These are phyloP conservation scores for Micronisus gabar DNA, from an alignment of 2,113 vertebrate genomes.

Conservation along the genomic window DNA sequence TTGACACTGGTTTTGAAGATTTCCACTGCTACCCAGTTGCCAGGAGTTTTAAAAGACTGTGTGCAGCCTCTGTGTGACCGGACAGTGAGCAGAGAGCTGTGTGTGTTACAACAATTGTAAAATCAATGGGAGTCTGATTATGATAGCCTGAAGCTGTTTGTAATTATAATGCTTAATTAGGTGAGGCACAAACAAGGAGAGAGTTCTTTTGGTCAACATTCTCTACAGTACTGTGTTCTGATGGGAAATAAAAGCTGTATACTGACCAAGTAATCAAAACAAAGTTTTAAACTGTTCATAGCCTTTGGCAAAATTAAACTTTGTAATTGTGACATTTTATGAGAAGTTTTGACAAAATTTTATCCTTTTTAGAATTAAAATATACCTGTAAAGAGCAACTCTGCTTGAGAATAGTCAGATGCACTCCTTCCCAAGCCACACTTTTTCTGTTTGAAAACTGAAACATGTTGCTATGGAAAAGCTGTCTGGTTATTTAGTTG, in stretches of 20 bases:
- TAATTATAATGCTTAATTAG: conserved; percentile 36
- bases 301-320: neutral
- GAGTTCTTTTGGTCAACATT: neutral
- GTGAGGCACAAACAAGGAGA: conserved; percentile 16
- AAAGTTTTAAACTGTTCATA: neutral
- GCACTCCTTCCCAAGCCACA: accelerated
- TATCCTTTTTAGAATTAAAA: neutral
- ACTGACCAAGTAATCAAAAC: neutral
- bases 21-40: neutral
- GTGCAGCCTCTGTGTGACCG: neutral
- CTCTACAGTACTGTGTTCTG: neutral
- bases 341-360: neutral
- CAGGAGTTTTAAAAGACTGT: neutral
- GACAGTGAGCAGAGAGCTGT: neutral
- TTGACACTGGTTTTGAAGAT: neutral
- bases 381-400: neutral
- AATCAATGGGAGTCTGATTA: conserved; percentile 21
- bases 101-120: neutral
- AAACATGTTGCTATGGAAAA: neutral
- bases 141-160: conserved; percentile 13
- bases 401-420: neutral
- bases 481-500: neutral
- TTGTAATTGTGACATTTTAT: neutral
- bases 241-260: neutral
- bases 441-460: neutral